These are phyloP conservation scores for Philonicus albiceps DNA, from an alignment of 2,888 invertebrate species.

Conservation along the genomic window DNA sequence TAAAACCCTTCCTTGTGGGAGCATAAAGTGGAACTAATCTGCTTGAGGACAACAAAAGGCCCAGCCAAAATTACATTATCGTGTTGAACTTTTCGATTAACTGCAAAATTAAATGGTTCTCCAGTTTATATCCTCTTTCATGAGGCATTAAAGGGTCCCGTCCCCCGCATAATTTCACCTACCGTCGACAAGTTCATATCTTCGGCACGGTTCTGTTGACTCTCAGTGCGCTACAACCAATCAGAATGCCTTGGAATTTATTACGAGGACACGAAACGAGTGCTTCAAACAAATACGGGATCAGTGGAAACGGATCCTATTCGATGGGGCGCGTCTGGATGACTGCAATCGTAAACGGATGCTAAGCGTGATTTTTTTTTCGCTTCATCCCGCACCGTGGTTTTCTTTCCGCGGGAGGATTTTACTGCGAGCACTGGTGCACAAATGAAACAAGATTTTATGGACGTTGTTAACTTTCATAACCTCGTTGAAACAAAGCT, in stretches of 20 bases:
- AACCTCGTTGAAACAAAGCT: not conserved
- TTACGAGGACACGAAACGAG: slow-evolving; percentile 7
- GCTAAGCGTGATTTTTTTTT: slow-evolving; percentile 6
- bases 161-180: not conserved
- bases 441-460: slow-evolving; percentile 11
- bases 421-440: not conserved
- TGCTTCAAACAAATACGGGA: slow-evolving; percentile 21
- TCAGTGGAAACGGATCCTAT: not conserved
- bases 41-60: slow-evolving; percentile 33
- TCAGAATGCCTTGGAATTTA: slow-evolving; percentile 23
- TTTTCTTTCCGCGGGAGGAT: not conserved
- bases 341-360: slow-evolving; percentile 23
- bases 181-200: not conserved
- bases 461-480: slow-evolving; percentile 33
- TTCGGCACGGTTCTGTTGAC: not conserved
- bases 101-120: slow-evolving; percentile 33
- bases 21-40: slow-evolving; percentile 36
- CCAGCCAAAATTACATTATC: slow-evolving; percentile 35
- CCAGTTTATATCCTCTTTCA: slow-evolving; percentile 32
- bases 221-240: slow-evolving; percentile 4
- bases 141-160: slow-evolving; percentile 11
- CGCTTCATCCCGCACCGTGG: not conserved
- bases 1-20: slow-evolving; percentile 7
- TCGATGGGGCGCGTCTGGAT: slow-evolving; percentile 11
- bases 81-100: slow-evolving; percentile 41